A percentile compares a stretch with the other conserved stretches of the same genome.
phyloP scores from a whole-genome alignment of 2,797 vertebrate genomes.

The Tarsius wallacei region DNA sequence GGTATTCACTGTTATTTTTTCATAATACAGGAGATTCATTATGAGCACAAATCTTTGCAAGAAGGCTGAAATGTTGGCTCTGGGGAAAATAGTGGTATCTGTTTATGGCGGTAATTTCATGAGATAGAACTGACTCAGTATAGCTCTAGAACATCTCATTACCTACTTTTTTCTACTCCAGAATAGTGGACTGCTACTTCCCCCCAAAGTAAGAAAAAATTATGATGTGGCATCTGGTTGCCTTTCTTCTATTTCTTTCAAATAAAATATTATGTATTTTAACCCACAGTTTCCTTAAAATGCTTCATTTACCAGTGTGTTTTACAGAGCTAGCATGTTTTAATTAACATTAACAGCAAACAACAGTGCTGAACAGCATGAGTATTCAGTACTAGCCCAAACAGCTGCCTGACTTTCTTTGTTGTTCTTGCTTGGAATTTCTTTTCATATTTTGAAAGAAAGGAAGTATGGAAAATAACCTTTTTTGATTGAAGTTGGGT shows the following conservation, averaged over 20 bases:
- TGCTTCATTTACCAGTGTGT: constrained; percentile 32
- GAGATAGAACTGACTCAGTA: not conserved
- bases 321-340: constrained; percentile 41
- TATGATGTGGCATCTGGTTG: constrained; percentile 21
- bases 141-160: not conserved
- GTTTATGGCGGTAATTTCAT: constrained; percentile 14
- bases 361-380: not conserved
- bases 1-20: constrained; percentile 18
- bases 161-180: not conserved
- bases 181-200: not conserved
- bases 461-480: not conserved
- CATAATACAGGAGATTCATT: not conserved
- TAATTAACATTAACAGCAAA: constrained; percentile 69
- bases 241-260: constrained; percentile 50
- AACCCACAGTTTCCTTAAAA: constrained; percentile 57
- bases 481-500: not conserved
- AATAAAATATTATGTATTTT: constrained; percentile 53
- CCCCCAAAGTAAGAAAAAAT: not conserved
- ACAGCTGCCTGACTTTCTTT: constrained; percentile 38
- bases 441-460: constrained; percentile 68
- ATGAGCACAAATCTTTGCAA: not conserved
- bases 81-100: not conserved
- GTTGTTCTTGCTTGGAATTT: constrained; percentile 54
- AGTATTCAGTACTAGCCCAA: constrained; percentile 57
- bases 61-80: not conserved